Conservation (phyloP, 2,888 invertebrate species). For the Zaprionus obscuricornis region DNA sequence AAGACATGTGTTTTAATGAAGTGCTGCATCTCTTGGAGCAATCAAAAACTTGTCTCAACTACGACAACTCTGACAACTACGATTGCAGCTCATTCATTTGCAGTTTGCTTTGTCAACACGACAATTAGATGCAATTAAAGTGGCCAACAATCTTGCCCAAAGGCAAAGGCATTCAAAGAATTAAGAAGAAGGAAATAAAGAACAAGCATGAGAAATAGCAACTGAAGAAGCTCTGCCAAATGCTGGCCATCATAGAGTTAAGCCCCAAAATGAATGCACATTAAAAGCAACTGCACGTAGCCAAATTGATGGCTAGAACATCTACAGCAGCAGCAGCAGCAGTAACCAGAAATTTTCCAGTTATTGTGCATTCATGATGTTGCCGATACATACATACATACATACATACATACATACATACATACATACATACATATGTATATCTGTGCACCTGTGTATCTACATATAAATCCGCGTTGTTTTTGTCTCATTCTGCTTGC, state of each 20-base stretch:
- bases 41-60: neutral
- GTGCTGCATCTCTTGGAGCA: neutral
- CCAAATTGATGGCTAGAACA: conserved; percentile 43
- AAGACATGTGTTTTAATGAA: conserved; percentile 13
- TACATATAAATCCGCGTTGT: neutral
- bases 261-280: conserved; percentile 36
- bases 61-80: too few relatives aligned
- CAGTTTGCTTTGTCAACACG: conserved; percentile 59
- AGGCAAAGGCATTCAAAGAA: conserved; percentile 1
- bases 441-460: neutral
- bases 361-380: conserved; percentile 32
- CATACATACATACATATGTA: neutral
- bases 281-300: conserved; percentile 50
- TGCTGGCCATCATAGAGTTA: conserved; percentile 12
- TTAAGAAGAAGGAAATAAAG: conserved; percentile 9
- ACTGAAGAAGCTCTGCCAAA: conserved; percentile 14
- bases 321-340: conserved; percentile 4
- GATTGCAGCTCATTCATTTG: conserved; percentile 34
- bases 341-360: conserved; percentile 31
- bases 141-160: conserved; percentile 42
- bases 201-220: conserved; percentile 1
- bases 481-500: conserved; percentile 4
- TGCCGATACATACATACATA: neutral
- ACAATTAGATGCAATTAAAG: conserved; percentile 67
- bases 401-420: neutral